Percentiles rank a stretch among this genome's conserved stretches.
These are phyloP conservation scores for Lucifuga dentata DNA, from an alignment of 2,113 vertebrate species.

Conservation along the genomic window DNA sequence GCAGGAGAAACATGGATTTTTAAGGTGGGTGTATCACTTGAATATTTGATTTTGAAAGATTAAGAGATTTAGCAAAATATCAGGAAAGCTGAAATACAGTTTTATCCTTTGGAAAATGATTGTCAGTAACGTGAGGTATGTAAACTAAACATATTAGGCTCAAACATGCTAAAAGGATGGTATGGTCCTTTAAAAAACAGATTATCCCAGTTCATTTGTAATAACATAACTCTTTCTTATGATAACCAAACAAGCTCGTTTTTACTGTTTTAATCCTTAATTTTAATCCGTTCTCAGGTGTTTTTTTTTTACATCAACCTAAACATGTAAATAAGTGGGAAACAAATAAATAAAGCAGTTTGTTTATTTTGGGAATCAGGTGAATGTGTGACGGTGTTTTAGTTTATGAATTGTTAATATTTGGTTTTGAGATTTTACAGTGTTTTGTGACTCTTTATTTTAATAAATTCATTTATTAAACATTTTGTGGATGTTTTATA, in stretches of 20 bases:
- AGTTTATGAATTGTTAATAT: constrained; percentile 6
- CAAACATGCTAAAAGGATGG: too few species aligned
- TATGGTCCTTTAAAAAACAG: too few species aligned
- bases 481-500: background rate
- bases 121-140: too few species aligned
- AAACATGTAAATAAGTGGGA: constrained; percentile 57
- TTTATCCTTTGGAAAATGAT: too few species aligned
- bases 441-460: constrained; percentile 44
- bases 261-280: constrained; percentile 20
- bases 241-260: background rate
- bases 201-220: background rate
- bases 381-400: constrained; percentile 5
- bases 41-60: too few species aligned
- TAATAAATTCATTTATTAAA: constrained; percentile 63
- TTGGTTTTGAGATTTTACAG: constrained; percentile 15
- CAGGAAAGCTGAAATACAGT: too few species aligned
- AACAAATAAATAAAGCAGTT: constrained; percentile 16
- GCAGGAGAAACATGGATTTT: too few species aligned
- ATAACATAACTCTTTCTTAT: background rate
- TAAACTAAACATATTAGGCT: too few species aligned
- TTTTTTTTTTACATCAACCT: background rate
- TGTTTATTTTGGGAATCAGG: too few species aligned
- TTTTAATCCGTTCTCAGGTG: constrained; percentile 16
- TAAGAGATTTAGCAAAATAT: too few species aligned
- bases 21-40: too few species aligned